phyloP scores from a whole-genome alignment of 2,797 vertebrate species.

The Manis pentadactyla region DNA sequence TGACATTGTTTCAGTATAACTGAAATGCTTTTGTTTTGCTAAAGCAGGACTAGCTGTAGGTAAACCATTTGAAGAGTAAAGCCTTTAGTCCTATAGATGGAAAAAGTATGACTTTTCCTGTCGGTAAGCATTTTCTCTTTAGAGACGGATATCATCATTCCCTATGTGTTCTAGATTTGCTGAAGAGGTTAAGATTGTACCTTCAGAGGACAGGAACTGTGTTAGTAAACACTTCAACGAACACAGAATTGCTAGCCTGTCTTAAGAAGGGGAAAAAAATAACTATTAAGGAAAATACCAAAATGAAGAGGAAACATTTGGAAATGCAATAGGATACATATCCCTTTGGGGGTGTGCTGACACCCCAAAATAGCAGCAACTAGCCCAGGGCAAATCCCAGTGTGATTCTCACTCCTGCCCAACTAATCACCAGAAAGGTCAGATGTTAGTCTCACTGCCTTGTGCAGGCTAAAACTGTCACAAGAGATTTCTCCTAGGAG shows the following conservation, averaged over 20 bases:
- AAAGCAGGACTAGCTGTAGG: not conserved
- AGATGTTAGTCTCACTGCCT: not conserved
- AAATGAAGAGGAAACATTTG: conserved; percentile 63
- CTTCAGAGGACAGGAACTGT: conserved; percentile 72
- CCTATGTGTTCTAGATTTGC: conserved; percentile 70
- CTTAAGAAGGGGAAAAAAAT: conserved; percentile 74
- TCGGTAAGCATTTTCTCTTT: conserved; percentile 60
- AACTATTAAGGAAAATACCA: conserved; percentile 62
- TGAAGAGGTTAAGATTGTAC: conserved; percentile 80
- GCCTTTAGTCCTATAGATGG: conserved; percentile 78
- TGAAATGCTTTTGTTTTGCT: conserved; percentile 7
- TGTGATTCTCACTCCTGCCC: not conserved
- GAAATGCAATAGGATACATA: conserved; percentile 63
- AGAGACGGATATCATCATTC: conserved; percentile 75
- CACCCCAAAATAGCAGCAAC: not conserved
- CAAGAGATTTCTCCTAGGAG: not conserved
- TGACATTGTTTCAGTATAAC: not conserved
- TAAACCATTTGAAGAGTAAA: not conserved
- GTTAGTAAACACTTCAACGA: conserved; percentile 72
- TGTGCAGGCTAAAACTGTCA: not conserved
- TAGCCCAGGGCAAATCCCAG: not conserved
- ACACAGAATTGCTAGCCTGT: conserved; percentile 52
- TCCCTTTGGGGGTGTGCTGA: conserved; percentile 53
- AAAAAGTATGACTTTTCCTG: conserved; percentile 80
- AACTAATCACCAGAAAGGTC: not conserved